A percentile compares a stretch with the other conserved stretches of the same genome.
phyloP scores from a whole-genome alignment of 2,113 vertebrate genomes.

The Dipodomys stephensi region DNA sequence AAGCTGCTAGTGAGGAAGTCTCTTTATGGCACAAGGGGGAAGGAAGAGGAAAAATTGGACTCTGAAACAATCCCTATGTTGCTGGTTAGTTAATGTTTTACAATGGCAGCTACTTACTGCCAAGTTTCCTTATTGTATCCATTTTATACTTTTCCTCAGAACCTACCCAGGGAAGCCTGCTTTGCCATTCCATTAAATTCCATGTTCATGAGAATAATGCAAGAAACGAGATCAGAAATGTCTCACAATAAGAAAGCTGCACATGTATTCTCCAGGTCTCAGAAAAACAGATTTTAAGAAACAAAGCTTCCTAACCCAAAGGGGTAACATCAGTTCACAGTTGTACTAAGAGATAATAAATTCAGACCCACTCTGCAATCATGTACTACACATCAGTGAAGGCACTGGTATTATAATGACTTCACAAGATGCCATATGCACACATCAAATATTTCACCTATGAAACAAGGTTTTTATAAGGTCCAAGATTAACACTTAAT shows the following conservation, averaged over 20 bases:
- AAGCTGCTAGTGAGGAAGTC: constrained; percentile 26
- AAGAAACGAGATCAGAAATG: neutral
- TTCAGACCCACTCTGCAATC: neutral
- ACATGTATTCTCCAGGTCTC: neutral
- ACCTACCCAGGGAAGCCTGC: neutral
- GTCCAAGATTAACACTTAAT: neutral
- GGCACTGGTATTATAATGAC: neutral
- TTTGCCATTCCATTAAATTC: neutral
- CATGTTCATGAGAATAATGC: neutral
- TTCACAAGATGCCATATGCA: neutral
- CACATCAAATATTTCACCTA: neutral
- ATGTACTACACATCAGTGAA: neutral
- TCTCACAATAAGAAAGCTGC: neutral
- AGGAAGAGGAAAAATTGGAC: neutral
- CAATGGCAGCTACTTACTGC: neutral
- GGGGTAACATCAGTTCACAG: neutral
- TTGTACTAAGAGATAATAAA: neutral
- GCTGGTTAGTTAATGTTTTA: constrained; percentile 76
- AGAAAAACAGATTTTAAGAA: neutral
- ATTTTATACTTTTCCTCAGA: neutral
- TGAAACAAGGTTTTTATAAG: neutral
- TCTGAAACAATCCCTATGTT: constrained; percentile 11
- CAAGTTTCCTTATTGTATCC: constrained; percentile 19
- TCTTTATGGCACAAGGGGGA: neutral
- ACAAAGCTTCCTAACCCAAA: neutral